A percentile compares a stretch with the other conserved stretches of the same genome.
Conservation (phyloP, 2,113 vertebrate genomes). For the Dromiciops gliroides region DNA sequence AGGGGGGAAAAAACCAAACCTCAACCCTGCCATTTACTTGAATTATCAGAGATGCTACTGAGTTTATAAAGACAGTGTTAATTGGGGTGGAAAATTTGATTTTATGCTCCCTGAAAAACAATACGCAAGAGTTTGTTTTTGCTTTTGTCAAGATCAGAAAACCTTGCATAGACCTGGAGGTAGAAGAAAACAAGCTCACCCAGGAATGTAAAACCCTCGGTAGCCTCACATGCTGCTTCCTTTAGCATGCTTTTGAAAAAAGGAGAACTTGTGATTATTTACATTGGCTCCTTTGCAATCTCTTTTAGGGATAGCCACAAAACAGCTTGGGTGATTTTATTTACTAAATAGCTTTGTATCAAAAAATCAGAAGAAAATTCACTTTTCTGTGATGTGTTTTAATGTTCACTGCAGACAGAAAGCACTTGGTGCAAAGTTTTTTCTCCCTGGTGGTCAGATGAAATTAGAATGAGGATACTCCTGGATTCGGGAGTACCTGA, state of each 20-base stretch:
- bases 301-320: not conserved
- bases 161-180: not conserved
- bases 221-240: not conserved
- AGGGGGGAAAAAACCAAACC: not conserved
- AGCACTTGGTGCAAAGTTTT: constrained; percentile 43
- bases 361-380: not conserved
- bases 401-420: constrained; percentile 27
- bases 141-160: not conserved
- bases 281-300: not conserved
- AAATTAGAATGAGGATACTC: not conserved
- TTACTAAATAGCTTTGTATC: not conserved
- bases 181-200: not conserved
- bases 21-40: not conserved
- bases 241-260: not conserved
- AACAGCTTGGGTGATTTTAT: not conserved
- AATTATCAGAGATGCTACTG: not conserved
- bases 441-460: not conserved
- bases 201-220: not conserved
- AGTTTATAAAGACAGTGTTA: not conserved
- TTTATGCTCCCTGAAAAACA: not conserved
- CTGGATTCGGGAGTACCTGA: too few species aligned
- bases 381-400: not conserved
- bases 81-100: not conserved
- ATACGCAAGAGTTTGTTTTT: not conserved
- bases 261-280: not conserved